A percentile compares a stretch with the other conserved stretches of the same genome.
Evolutionary conservation across 2,797 vertebrate genomes (phyloP).

Genomic region (Sebastes itinus): DNA sequence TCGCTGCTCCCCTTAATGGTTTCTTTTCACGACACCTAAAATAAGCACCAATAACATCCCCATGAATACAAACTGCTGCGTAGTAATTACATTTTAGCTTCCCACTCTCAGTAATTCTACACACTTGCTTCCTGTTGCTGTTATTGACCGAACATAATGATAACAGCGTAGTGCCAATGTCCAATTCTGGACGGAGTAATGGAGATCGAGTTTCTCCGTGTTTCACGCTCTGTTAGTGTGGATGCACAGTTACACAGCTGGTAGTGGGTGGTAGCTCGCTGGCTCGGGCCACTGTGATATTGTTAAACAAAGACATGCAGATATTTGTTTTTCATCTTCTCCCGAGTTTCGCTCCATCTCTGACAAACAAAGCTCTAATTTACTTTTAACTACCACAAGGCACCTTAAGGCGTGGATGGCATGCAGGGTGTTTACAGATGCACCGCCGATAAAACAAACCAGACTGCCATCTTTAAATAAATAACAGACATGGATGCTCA

Average conservation of each 20-base stretch:
- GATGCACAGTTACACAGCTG: not conserved
- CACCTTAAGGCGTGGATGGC: constrained; percentile 11
- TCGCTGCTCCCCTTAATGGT: not conserved
- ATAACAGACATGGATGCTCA: constrained; percentile 19
- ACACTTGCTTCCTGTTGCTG: constrained; percentile 12
- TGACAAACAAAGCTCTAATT: constrained; percentile 15
- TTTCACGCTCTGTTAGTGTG: not conserved
- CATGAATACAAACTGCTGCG: not conserved
- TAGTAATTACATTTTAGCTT: constrained; percentile 20
- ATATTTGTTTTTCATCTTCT: not conserved
- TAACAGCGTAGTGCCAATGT: not conserved
- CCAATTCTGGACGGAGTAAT: not conserved
- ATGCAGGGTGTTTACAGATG: constrained; percentile 34
- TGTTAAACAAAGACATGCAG: not conserved
- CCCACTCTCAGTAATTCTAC: constrained; percentile 1
- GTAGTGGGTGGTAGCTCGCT: not conserved
- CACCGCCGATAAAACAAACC: constrained; percentile 45
- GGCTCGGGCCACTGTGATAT: not conserved
- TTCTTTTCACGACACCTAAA: constrained; percentile 13
- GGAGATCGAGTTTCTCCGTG: constrained; percentile 7
- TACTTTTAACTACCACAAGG: not conserved
- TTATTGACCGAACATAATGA: constrained; percentile 8
- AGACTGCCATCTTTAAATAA: constrained; percentile 47
- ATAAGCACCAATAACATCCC: not conserved
- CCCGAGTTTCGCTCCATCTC: not conserved